Percentiles rank a stretch among this genome's conserved stretches.
Conservation (phyloP, 2,113 vertebrate species). For the Cyrtonyx montezumae region DNA sequence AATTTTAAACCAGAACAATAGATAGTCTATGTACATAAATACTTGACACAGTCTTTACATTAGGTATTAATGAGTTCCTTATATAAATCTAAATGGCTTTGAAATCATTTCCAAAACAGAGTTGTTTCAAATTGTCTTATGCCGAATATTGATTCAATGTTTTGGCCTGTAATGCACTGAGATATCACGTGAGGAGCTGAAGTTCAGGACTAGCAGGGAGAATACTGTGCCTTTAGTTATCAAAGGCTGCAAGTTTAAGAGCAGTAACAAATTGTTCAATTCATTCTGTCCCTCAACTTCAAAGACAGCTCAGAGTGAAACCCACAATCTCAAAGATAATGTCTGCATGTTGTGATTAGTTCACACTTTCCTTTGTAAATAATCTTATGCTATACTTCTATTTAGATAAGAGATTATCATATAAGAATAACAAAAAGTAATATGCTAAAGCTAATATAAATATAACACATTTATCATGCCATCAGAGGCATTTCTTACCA, state of each 20-base stretch:
- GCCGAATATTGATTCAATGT: constrained; percentile 40
- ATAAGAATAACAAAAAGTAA: constrained; percentile 56
- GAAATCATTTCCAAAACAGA: constrained; percentile 70
- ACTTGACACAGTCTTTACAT: constrained; percentile 69
- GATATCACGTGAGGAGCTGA: neutral
- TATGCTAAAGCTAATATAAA: constrained; percentile 46
- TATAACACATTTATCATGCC: constrained; percentile 51
- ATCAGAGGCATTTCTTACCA: constrained; percentile 32
- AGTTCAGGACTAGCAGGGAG: neutral
- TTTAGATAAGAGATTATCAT: neutral
- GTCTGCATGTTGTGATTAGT: constrained; percentile 2
- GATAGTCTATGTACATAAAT: constrained; percentile 61
- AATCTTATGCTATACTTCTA: neutral
- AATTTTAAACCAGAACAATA: constrained; percentile 69
- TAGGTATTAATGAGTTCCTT: constrained; percentile 51
- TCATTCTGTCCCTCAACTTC: neutral
- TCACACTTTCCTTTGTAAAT: constrained; percentile 35
- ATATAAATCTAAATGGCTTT: constrained; percentile 52
- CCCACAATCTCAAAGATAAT: neutral
- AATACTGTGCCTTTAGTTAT: neutral
- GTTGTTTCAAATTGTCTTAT: constrained; percentile 74
- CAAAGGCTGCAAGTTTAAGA: neutral
- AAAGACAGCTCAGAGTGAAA: neutral
- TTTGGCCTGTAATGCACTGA: neutral
- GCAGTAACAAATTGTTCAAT: neutral